Evolutionary conservation across 2,113 vertebrate genomes (phyloP), one percentile per base, ranked within the genome.

Genomic region (Proteles cristata): DNA sequence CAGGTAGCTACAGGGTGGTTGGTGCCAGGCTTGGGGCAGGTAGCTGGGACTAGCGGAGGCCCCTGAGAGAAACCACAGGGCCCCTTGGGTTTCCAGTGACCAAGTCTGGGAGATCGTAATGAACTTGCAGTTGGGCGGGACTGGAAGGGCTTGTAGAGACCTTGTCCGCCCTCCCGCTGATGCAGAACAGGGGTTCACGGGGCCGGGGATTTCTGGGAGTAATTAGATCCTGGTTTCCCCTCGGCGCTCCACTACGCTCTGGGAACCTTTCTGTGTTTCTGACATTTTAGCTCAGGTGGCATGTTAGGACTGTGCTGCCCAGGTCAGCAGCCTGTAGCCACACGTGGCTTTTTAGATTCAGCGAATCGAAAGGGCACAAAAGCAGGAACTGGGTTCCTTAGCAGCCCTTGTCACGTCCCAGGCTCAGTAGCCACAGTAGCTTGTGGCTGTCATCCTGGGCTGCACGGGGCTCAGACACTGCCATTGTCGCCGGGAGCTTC

Each of bases 401-500:
- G 66, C 3, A 4, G 82, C 76, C 0, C 11, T 63, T 9, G 15
- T 28, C 1, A 0, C 1, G 14, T 31, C 28, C n/a, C 23, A 0
- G 4, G 19, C 71, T 39, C 68, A 28, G 23, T 5, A 66, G 73
- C n/a, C 2, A 2, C 28, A 14, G 1, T 12, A 85, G 31, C 53
- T 8, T 1, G 17, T 0, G 2, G 81, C 71, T 23, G 4, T 21
- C 1, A 0, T 0, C 0, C 35, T 31, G 80, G 61, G 11, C 5
- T 0, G 21, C 23, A n/a, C 26, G 15, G 31, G 17, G 2, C 17
- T 10, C 0, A 3, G 16, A 11, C 4, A 1, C 26, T 1, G 4
- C 61, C 35, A 0, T 48, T 16, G 1, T 11, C 4, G 8, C 43
- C 0, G n/a, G 14, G 14, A 1, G 11, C 17, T 35, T 33, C 2